Evolutionary conservation across 2,888 invertebrate species (phyloP), one percentile per base, ranked within the genome.

Genomic region (Meghimatium bilineatum): DNA sequence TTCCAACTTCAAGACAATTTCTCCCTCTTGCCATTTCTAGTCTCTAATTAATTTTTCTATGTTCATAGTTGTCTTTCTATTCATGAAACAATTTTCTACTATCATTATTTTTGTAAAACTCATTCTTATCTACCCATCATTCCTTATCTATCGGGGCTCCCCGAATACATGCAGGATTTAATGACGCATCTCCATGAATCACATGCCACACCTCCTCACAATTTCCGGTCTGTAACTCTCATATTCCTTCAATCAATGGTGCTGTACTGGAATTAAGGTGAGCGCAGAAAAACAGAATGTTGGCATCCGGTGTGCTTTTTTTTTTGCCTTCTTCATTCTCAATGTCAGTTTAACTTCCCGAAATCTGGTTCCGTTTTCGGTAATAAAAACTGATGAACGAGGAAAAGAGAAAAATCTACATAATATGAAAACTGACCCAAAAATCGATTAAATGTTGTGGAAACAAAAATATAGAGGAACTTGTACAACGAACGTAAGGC

Each of bases 1-100:
- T n/a, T n/a, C n/a, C n/a, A n/a, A n/a, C n/a, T 69, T 80, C 71
- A 72, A 52, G 44, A 44, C 52, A 29, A 34, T 52, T 81, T 12
- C 36, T 34, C 23, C 5, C 29, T 44, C 14, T 23, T 80, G 36
- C 36, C 66, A 29, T 56, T 60, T 32, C 32, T 52, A 34, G 10
- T 26, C n/a, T 6, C n/a, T 63, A 26, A 6, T 29, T 63, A 32
- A 32, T 38, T 17, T 23, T 36, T 56, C 32, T 23, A n/a, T 38
- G 12, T 34, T 38, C 44, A 34, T 38, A 63, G 26, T n/a, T 78
- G 6, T 36, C 26, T 78, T 29, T 77, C 32, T 26, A 12, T 67
- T 32, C 34, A 12, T 34, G 6, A 29, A 6, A 14, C 52, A 20
- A 29, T n/a, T 56, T 34, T 29, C 60, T 29, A 32, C 56, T 23